Evolutionary conservation across 92 coral and sea anemone genomes (phyloP).

Genomic region (Parazoanthus swiftii): DNA sequence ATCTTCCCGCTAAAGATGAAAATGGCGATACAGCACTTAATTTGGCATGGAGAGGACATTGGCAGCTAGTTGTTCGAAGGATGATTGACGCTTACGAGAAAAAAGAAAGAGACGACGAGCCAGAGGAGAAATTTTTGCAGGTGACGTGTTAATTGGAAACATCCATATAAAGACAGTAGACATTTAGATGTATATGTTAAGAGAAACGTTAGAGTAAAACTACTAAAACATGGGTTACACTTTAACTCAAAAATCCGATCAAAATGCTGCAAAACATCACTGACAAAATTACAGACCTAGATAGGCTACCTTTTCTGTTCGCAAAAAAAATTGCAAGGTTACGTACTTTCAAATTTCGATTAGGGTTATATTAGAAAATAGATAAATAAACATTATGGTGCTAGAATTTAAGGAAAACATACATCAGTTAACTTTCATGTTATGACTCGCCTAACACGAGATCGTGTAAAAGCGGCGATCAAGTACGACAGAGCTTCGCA

Average conservation of each 20-base stretch:
- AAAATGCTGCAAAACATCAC: too few species aligned
- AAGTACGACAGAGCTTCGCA: too few species aligned
- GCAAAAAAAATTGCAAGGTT: neutral
- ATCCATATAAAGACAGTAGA: neutral
- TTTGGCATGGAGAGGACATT: neutral
- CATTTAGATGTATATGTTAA: neutral
- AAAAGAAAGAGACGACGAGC: neutral
- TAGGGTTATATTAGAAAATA: too few species aligned
- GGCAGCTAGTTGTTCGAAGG: neutral
- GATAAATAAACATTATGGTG: too few species aligned
- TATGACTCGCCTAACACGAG: too few species aligned
- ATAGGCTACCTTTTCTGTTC: neutral
- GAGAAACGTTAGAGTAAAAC: neutral
- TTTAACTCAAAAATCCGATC: too few species aligned
- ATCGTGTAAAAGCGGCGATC: too few species aligned
- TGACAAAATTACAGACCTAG: too few species aligned
- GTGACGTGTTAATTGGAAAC: neutral
- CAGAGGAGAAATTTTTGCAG: neutral
- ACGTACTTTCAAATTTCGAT: too few species aligned
- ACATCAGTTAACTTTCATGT: too few species aligned
- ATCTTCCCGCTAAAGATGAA: conserved; percentile 1
- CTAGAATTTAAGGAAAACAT: too few species aligned
- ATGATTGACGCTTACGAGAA: conserved; percentile 13
- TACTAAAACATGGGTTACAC: neutral
- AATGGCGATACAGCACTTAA: neutral